phyloP scores from a whole-genome alignment of 2,113 vertebrate genomes.

The Paedocypris sp. region DNA sequence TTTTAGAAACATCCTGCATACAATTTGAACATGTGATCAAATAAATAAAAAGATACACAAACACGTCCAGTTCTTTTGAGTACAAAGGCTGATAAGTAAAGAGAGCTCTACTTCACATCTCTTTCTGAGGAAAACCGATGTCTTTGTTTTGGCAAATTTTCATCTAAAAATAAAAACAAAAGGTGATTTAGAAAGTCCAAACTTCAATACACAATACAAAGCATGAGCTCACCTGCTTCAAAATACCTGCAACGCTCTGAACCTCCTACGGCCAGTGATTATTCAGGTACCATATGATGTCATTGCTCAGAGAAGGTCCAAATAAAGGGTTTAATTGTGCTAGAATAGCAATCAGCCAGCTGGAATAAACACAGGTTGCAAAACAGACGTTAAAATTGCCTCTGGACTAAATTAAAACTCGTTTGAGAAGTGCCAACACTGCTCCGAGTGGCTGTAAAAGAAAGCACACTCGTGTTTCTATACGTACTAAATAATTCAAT shows the following conservation, averaged over 20 bases:
- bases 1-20: too few species aligned
- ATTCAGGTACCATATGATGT: slow-evolving; percentile 80
- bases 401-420: not conserved
- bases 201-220: too few species aligned
- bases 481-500: slow-evolving; percentile 6
- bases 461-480: not conserved
- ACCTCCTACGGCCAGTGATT: slow-evolving; percentile 77
- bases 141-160: slow-evolving; percentile 13
- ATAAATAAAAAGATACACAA: not conserved
- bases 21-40: not conserved
- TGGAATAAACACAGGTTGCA: not conserved
- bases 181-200: too few species aligned
- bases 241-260: too few species aligned
- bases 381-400: not conserved
- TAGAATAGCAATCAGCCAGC: slow-evolving; percentile 95
- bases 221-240: slow-evolving; percentile 21
- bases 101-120: too few species aligned
- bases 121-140: slow-evolving; percentile 5
- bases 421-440: too few species aligned
- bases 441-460: not conserved
- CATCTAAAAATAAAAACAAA: too few species aligned
- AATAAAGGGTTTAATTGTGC: slow-evolving; percentile 92
- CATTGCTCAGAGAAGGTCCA: slow-evolving; percentile 74
- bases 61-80: too few species aligned
- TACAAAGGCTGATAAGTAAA: too few species aligned